A percentile compares a stretch with the other conserved stretches of the same genome.
These are phyloP conservation scores for Drosophila mulleri DNA, from an alignment of 2,888 invertebrate species.

Conservation along the genomic window DNA sequence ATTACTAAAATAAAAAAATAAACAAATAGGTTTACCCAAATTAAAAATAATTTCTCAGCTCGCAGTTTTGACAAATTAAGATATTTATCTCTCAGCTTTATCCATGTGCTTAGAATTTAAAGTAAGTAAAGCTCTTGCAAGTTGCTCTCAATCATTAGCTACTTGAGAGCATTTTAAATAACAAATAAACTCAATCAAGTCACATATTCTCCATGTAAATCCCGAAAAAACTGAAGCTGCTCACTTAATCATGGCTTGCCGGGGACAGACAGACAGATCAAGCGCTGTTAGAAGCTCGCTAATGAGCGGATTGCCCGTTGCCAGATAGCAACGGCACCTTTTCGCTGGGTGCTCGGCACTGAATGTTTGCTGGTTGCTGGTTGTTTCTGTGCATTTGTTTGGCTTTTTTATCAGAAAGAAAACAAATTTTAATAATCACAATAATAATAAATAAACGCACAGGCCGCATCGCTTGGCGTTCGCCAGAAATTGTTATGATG, in stretches of 20 bases:
- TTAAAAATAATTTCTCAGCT: not conserved
- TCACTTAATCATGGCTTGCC: not conserved
- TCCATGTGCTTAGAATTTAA: not conserved
- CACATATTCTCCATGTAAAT: slow-evolving; percentile 1
- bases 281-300: not conserved
- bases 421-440: not conserved
- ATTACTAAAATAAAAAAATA: not conserved
- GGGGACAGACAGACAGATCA: not conserved
- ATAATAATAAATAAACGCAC: slow-evolving; percentile 5
- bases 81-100: not conserved
- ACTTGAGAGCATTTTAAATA: not conserved
- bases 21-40: not conserved
- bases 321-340: slow-evolving; percentile 26
- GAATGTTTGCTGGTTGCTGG: slow-evolving; percentile 56
- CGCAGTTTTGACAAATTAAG: not conserved
- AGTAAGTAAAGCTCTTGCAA: not conserved
- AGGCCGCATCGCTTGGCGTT: slow-evolving; percentile 15
- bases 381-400: slow-evolving; percentile 71
- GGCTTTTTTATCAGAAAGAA: slow-evolving; percentile 38
- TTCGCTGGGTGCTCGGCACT: slow-evolving; percentile 10
- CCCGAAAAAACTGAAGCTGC: not conserved
- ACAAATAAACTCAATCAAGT: not conserved
- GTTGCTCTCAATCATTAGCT: not conserved
- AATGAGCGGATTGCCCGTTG: slow-evolving; percentile 17
- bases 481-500: slow-evolving; percentile 77